Evolutionary conservation across 2,113 vertebrate species (phyloP).

Genomic region (Pholis gunnellus): DNA sequence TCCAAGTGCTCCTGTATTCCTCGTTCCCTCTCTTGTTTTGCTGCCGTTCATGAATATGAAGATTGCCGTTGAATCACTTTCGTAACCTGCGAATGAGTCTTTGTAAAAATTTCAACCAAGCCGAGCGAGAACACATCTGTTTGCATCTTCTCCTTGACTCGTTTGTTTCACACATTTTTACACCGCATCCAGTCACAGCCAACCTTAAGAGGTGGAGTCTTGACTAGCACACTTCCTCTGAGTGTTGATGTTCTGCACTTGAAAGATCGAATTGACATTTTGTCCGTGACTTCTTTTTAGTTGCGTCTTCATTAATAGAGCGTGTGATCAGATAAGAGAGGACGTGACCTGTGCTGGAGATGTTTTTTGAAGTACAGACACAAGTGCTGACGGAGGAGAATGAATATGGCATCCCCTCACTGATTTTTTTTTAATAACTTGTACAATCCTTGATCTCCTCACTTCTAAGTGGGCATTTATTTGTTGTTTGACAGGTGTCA

Average conservation of each 20-base stretch:
- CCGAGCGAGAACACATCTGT: not conserved
- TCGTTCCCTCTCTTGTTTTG: not conserved
- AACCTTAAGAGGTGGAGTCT: too few relatives aligned
- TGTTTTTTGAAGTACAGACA: not conserved
- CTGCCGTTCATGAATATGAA: not conserved
- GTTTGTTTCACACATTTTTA: not conserved
- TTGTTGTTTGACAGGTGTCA: not conserved
- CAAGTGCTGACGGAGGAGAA: not conserved
- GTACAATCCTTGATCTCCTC: not conserved
- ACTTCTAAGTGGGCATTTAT: not conserved
- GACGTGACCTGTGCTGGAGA: not conserved
- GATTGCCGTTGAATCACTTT: not conserved
- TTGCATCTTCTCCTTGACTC: not conserved
- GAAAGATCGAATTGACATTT: not conserved
- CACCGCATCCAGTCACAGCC: too few relatives aligned
- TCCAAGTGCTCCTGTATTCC: not conserved
- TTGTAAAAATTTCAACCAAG: not conserved
- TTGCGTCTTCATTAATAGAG: not conserved
- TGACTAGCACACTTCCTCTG: not conserved
- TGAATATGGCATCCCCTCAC: slow-evolving; percentile 6
- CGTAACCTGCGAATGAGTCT: not conserved
- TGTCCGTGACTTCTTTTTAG: not conserved
- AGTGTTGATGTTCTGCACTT: not conserved
- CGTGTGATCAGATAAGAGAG: not conserved
- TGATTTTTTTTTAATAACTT: not conserved